Evolutionary conservation across 1,140 invertebrate genomes (phyloP).

Genomic region (Hycleus phaleratus): DNA sequence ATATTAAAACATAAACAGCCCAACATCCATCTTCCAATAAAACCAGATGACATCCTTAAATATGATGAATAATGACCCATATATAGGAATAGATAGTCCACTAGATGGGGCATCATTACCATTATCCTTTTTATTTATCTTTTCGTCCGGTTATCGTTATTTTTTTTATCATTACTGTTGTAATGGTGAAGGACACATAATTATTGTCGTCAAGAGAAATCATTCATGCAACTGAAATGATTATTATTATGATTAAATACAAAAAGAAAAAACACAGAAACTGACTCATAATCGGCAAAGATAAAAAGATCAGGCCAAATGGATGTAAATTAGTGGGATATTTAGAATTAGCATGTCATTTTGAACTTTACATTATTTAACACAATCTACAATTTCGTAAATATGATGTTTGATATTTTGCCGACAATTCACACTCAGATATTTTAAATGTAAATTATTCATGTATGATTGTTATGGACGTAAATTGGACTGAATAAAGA

Average conservation of each 20-base stretch:
- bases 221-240: no score
- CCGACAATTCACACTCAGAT: conserved; percentile 23
- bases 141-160: no score
- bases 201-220: no score
- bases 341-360: conserved; percentile 29
- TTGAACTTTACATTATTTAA: background rate
- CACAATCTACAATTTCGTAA: conserved; percentile 23
- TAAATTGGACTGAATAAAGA: conserved; percentile 23
- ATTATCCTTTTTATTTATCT: no score
- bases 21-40: conserved; percentile 16
- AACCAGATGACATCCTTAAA: conserved; percentile 10
- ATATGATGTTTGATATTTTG: conserved; percentile 24
- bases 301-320: conserved; percentile 23
- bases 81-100: background rate
- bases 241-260: no score
- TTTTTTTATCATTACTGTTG: no score
- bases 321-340: conserved; percentile 28
- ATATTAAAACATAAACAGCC: conserved; percentile 16
- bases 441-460: conserved; percentile 26
- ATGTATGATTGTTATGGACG: conserved; percentile 16
- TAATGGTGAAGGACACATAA: no score
- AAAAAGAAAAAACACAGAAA: background rate
- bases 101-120: background rate
- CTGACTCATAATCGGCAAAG: conserved; percentile 18
- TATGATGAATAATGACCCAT: conserved; percentile 11